Base-by-base conservation (phyloP, 2,113 vertebrate genomes). In the Lates calcarifer region DNA sequence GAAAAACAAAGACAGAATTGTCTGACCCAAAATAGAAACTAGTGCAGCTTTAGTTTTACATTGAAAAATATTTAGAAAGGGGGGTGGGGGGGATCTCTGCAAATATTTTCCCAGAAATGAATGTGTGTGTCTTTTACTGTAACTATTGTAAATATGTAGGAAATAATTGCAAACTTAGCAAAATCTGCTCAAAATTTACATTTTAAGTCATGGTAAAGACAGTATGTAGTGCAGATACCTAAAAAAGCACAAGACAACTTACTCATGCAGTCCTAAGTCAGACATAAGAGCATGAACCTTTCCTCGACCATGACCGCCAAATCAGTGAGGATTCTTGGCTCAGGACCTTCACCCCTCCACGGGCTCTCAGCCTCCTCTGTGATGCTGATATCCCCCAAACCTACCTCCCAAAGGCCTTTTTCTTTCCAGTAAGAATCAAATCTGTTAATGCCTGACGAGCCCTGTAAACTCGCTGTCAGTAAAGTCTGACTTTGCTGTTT, bases 401-500 rank as follows among this genome's bases (percentile, higher is more conserved):
- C 62, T 37, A 33, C 58, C 20, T 67, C 60, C 77, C 49, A 24
- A 17, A 58, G 35, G 55, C 41, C 66, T 51, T 28, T 87, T 74
- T 71, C 69, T 43, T 83, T 91, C 87, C 89, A 88, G 86, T 71
- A 84, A 68, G 85, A 79, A 91, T 92, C 88, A 91, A 86, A 92
- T 94, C 92, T 92, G 88, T 90, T 92, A 91, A 93, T 93, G 85
- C 91, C 91, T 91, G 91, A 92, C 82, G 77, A 71, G 68, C 53
- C 77, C 79, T 84, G 80, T 89, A 90, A 91, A 92, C 82, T 43
- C 49, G 65, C 84, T 69, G 89, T 93, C 87, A 56, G 24, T 94
- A 82, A 92, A 62, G 24, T 33, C 61, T 51, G 76, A 62, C 62
- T 37, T 33, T 57, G 69, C 57, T 77, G 77, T 88, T 88, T 87